Evolutionary conservation across 2,888 invertebrate species (phyloP), one percentile per base, ranked within the genome.

Genomic region (Ectemnius continuus): DNA sequence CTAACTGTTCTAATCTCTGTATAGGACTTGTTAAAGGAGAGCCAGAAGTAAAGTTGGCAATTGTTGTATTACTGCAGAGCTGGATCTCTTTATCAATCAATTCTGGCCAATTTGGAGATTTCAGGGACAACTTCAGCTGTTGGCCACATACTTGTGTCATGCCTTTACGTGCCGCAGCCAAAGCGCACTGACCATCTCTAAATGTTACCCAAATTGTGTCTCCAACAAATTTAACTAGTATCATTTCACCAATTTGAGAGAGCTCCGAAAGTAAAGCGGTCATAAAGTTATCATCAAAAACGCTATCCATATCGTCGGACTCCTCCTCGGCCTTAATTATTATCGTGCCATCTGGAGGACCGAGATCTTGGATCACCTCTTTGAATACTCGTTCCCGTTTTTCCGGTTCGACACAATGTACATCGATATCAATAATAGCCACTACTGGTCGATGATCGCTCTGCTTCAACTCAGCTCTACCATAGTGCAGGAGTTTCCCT

Each of bases 381-480:
- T 95, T 94, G 88, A 99, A 97, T 1, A 97, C 95, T 83, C 93
- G 92, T 87, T 96, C 94, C 70, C 98, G 94, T 86, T 94, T 94
- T 16, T 94, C 93, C 61, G 94, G 93, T 87, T 97, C 95, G 0
- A 98, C 95, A 88, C 94, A 94, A 80, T 96, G 93, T 3, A 97
- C 95, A 88, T 98, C 97, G 13, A 98, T 92, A 91, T 98, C 97
- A 84, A 99, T 94, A 71, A 98, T 94, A 0, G 97, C 97, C 82
- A 97, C 95, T 0, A 99, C 99, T 1, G 99, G 99, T 73, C 99
- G 94, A 92, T 99, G 99, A 91, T 99, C 99, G 88, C 98, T 98
- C 90, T 98, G 98, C 90, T 98, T 99, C 71, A 99, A 92, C 91
- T 99, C 99, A 5, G 98, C 97, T 80, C 97, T 93, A 2, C 98